phyloP scores from a whole-genome alignment of 2,113 vertebrate genomes.

The Hoplias malabaricus region DNA sequence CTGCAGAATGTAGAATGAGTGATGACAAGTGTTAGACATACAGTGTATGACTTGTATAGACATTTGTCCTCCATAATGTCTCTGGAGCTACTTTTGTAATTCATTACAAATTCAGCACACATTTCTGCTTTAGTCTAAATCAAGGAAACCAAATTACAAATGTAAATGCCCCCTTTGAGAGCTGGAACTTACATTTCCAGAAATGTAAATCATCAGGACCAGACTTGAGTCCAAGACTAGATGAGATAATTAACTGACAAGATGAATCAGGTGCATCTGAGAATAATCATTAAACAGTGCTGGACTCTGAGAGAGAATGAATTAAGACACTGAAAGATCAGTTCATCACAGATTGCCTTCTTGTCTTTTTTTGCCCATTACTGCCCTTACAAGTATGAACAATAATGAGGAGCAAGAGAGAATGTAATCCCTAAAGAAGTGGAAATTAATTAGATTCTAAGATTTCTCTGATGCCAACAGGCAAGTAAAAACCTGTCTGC shows the following conservation, averaged over 20 bases:
- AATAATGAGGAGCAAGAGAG: not conserved
- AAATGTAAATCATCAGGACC: not conserved
- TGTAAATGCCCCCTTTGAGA: too few species aligned
- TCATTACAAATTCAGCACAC: too few species aligned
- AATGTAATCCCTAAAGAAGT: slow-evolving; percentile 37
- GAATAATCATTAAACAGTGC: not conserved
- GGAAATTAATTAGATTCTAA: slow-evolving; percentile 40
- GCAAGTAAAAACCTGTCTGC: slow-evolving; percentile 39
- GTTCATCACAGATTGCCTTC: not conserved
- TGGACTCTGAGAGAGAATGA: not conserved
- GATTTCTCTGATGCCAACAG: slow-evolving; percentile 21
- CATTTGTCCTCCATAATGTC: too few species aligned
- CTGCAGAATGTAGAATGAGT: too few species aligned
- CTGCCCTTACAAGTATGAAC: not conserved
- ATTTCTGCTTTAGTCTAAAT: too few species aligned
- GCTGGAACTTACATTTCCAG: not conserved
- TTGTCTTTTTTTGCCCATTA: not conserved
- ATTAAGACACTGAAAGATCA: slow-evolving; percentile 8
- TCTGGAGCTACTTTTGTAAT: too few species aligned
- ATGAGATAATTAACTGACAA: not conserved
- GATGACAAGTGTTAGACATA: too few species aligned
- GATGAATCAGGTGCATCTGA: not conserved
- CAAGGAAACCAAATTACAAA: too few species aligned
- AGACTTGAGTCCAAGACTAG: not conserved
- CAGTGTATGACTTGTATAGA: too few species aligned